Conservation (phyloP, 2,797 vertebrate genomes). For the Scolopax rusticola region DNA sequence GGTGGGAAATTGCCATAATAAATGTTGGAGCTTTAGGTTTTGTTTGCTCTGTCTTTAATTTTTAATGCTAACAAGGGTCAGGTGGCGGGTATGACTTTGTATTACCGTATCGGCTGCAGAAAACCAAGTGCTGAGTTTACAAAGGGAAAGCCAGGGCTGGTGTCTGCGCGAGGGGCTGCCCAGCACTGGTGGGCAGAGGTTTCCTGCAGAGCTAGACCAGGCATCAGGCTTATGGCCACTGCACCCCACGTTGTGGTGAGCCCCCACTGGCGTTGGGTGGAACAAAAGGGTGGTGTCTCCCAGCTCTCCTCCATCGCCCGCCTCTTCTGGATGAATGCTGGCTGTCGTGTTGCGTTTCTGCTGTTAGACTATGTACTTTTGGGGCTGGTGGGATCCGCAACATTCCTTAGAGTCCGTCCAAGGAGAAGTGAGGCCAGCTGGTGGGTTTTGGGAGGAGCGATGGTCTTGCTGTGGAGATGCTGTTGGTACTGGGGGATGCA, state of each 20-base stretch:
- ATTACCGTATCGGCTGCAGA: conserved; percentile 12
- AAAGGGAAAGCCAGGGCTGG: background rate
- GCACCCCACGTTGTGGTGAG: conserved; percentile 18
- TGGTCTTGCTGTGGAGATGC: background rate
- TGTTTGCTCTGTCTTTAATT: conserved; percentile 81
- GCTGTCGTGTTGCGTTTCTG: conserved; percentile 66
- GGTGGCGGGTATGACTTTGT: conserved; percentile 55
- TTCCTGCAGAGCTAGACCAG: conserved; percentile 42
- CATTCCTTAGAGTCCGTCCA: accelerated
- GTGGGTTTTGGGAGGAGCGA: background rate
- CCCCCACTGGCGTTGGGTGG: conserved; percentile 38
- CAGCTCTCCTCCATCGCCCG: conserved; percentile 46
- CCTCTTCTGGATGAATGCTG: conserved; percentile 53
- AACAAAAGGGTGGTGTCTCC: conserved; percentile 53
- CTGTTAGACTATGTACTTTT: conserved; percentile 57
- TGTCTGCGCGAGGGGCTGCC: background rate
- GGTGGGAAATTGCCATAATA: conserved; percentile 82
- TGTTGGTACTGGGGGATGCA: background rate
- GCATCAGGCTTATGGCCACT: background rate
- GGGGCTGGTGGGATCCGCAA: background rate
- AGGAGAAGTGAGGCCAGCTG: background rate
- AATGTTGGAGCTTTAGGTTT: conserved; percentile 85
- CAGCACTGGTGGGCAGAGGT: background rate
- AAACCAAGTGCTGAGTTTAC: background rate
- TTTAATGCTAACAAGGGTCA: conserved; percentile 67